Evolutionary conservation across 2,113 vertebrate species (phyloP).

Genomic region (Seriola rivoliana): DNA sequence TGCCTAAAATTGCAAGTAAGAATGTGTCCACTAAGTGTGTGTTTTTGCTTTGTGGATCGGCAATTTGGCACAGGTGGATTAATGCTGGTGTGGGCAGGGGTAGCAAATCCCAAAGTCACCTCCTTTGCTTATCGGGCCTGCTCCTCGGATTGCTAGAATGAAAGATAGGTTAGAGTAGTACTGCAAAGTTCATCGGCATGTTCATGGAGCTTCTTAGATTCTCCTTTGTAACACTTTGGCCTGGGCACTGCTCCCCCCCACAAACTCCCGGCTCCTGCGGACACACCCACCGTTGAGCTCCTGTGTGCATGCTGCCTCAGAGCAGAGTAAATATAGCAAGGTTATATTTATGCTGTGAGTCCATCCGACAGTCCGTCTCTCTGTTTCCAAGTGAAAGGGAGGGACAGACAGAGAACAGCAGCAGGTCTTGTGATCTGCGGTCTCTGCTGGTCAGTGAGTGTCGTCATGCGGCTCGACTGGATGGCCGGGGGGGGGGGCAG

Average conservation of each 20-base stretch:
- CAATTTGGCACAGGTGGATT: constrained; percentile 43
- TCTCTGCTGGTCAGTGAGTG: constrained; percentile 47
- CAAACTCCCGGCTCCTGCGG: neutral
- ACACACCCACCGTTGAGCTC: constrained; percentile 61
- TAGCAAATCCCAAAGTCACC: neutral
- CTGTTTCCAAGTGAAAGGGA: constrained; percentile 61
- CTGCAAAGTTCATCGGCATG: neutral
- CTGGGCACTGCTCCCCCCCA: constrained; percentile 13
- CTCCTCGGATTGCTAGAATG: neutral
- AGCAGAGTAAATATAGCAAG: constrained; percentile 76
- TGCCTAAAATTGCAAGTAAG: neutral
- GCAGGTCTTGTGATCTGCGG: constrained; percentile 68
- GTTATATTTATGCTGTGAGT: constrained; percentile 79
- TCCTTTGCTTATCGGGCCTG: neutral
- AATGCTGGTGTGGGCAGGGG: neutral
- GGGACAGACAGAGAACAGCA: constrained; percentile 55
- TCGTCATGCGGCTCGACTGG: constrained; percentile 52
- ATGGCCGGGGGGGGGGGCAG: constrained; percentile 11
- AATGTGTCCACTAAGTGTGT: neutral
- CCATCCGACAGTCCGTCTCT: constrained; percentile 71
- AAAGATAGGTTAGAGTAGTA: neutral
- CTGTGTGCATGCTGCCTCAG: constrained; percentile 62
- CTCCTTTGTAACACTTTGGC: constrained; percentile 24
- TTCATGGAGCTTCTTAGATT: constrained; percentile 2
- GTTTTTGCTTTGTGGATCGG: constrained; percentile 32